Conservation (phyloP, 2,888 invertebrate genomes). For the Brachynemurus nebulosus region DNA sequence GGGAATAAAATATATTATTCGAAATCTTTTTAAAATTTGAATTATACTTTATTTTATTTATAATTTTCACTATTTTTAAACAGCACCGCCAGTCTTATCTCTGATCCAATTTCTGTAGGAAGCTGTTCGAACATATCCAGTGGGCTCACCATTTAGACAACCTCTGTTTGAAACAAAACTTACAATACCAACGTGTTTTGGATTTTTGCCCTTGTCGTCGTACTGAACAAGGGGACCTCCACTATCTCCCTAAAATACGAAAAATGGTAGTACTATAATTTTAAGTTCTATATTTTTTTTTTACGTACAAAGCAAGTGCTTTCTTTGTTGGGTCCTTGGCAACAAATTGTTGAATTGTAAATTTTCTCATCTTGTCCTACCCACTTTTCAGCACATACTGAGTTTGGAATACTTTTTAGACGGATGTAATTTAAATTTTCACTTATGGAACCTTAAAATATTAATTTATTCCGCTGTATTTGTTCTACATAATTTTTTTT, state of each 20-base stretch:
- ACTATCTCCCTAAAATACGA: constrained; percentile 23
- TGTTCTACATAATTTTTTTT: background rate
- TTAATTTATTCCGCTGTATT: background rate
- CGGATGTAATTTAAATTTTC: too few species aligned
- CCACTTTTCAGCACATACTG: too few species aligned
- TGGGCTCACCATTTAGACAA: constrained; percentile 23
- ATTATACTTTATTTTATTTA: background rate
- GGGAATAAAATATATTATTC: background rate
- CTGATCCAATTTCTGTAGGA: constrained; percentile 19
- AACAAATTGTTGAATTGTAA: too few species aligned
- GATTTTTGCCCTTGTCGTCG: constrained; percentile 11
- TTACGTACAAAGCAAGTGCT: too few species aligned
- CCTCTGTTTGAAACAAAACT: constrained; percentile 22
- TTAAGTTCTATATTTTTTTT: too few species aligned
- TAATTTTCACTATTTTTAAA: constrained; percentile 1
- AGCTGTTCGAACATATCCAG: constrained; percentile 22
- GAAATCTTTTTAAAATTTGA: background rate
- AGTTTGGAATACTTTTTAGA: too few species aligned
- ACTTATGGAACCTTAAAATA: background rate
- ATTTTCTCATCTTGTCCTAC: too few species aligned
- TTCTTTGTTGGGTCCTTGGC: too few species aligned
- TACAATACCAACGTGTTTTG: constrained; percentile 22
- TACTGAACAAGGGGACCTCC: constrained; percentile 23
- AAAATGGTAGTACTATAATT: background rate
- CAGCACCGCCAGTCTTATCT: background rate